Evolutionary conservation across 2,797 vertebrate species (phyloP).

Genomic region (Nothura maculosa): DNA sequence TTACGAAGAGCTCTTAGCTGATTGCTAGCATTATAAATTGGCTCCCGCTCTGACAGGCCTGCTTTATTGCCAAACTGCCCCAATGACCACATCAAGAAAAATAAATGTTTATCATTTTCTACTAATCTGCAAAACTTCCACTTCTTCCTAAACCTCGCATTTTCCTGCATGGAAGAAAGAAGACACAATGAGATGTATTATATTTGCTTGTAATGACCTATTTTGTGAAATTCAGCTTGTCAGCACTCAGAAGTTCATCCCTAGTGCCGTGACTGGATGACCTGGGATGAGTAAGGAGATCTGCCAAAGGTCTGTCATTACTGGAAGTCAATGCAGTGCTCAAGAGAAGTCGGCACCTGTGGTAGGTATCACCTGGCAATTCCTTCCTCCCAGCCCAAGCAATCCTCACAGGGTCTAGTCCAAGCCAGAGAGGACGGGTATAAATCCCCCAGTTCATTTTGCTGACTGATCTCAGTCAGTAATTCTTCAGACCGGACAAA

Average conservation of each 20-base stretch:
- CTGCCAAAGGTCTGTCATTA: not conserved
- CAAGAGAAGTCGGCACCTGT: not conserved
- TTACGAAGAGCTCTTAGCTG: constrained; percentile 38
- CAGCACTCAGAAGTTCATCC: not conserved
- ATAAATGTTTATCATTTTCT: not conserved
- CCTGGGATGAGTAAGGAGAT: not conserved
- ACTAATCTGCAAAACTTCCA: not conserved
- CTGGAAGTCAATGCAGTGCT: not conserved
- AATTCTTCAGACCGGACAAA: not conserved
- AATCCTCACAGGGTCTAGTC: not conserved
- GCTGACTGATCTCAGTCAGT: not conserved
- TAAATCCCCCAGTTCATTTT: not conserved
- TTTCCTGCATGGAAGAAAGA: not conserved
- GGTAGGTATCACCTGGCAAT: not conserved
- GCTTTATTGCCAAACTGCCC: constrained; percentile 16
- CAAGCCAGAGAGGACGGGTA: not conserved
- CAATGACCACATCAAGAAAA: not conserved
- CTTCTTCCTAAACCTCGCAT: not conserved
- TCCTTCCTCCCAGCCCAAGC: not conserved
- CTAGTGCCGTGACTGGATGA: not conserved
- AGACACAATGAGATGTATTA: not conserved
- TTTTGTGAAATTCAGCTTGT: not conserved
- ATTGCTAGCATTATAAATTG: constrained; percentile 17
- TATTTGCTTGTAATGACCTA: not conserved
- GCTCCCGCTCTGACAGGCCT: not conserved